These are phyloP conservation scores for Nemopilema nomurai DNA, from an alignment of 30 jellyfish, hydroid and myxozoan genomes.

Conservation along the genomic window DNA sequence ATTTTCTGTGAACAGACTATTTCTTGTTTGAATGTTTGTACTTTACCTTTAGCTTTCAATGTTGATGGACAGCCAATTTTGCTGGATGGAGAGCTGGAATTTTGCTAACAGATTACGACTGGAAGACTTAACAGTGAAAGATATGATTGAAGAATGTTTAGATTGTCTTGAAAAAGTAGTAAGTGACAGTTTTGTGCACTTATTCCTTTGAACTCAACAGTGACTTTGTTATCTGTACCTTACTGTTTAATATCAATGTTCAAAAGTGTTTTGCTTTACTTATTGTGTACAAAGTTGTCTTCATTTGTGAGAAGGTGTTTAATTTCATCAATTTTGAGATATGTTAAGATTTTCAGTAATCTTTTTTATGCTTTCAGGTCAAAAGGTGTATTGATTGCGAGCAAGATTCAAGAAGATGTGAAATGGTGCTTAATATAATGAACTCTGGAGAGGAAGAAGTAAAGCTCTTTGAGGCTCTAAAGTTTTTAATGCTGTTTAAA, in stretches of 20 bases:
- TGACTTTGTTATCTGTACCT: no score
- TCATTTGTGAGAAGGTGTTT: no score
- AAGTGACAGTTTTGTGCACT: not conserved
- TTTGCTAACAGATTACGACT: slow-evolving; percentile 39
- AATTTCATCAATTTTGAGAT: not conserved
- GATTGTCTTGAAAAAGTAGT: slow-evolving; percentile 24
- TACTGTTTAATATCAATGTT: no score
- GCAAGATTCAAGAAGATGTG: slow-evolving; percentile 30
- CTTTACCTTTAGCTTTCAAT: slow-evolving; percentile 1
- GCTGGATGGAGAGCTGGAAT: slow-evolving; percentile 48
- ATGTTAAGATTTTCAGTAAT: no score
- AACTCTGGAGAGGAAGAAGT: slow-evolving; percentile 33
- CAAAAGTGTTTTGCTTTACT: no score
- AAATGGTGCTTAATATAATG: slow-evolving; percentile 32
- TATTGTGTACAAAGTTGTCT: no score
- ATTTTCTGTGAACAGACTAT: no score
- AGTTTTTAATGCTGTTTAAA: slow-evolving; percentile 52
- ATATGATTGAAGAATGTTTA: slow-evolving; percentile 29
- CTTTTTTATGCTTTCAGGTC: slow-evolving; percentile 32
- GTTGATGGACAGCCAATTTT: not conserved
- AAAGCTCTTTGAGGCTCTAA: slow-evolving; percentile 60
- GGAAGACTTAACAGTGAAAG: not conserved
- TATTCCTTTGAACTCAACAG: no score
- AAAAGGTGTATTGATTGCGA: slow-evolving; percentile 17
- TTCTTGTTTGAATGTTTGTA: no score